Base-by-base conservation (phyloP, 2,113 vertebrate species). In the Bucco capensis region DNA sequence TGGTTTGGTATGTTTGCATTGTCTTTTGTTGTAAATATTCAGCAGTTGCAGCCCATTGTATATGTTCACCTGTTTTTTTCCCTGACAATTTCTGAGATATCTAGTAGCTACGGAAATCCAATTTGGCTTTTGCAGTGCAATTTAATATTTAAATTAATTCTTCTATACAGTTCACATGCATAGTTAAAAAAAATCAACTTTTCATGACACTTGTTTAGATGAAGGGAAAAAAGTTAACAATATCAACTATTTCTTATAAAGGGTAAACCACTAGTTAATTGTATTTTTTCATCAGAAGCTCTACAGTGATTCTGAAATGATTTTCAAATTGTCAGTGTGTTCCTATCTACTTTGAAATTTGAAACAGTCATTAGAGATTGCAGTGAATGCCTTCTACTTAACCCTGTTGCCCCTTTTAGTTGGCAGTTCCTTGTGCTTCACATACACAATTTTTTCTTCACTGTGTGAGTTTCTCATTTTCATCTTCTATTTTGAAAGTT, bases 41-140 rank as follows among this genome's bases (percentile, higher is more conserved):
- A 40, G 8, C 33, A 62, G 31, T 38, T 56, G 10, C 25, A 69
- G 8, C 2, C 19, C 10, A 15, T 10, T 76, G 14, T 19, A 62
- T 54, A 50, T 15, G 0, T n/a, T 71, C 16, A 62, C 9, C 27
- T 53, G 6, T 9, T 66, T 66, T 58, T 70, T 54, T 6, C 10
- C 18, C 2, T 2, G 7, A 31, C 1, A 46, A 3, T 24, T 72
- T 56, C 14, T 80, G 16, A 73, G 22, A 10, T 38, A 30, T 28
- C 14, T 53, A 2, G 0, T 57, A 56, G 2, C 7, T 9, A 10
- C 4, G 8, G 4, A 70, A 31, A 2, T 17, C 3, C 24, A 40
- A 16, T 35, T 57, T 83, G 40, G 1, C 2, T 69, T 89, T 73
- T 81, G 5, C 16, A 49, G 19, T 10, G 70, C 3, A 4, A 74